Conservation (phyloP, 1,140 invertebrate species). For the Drosophila mauritiana region DNA sequence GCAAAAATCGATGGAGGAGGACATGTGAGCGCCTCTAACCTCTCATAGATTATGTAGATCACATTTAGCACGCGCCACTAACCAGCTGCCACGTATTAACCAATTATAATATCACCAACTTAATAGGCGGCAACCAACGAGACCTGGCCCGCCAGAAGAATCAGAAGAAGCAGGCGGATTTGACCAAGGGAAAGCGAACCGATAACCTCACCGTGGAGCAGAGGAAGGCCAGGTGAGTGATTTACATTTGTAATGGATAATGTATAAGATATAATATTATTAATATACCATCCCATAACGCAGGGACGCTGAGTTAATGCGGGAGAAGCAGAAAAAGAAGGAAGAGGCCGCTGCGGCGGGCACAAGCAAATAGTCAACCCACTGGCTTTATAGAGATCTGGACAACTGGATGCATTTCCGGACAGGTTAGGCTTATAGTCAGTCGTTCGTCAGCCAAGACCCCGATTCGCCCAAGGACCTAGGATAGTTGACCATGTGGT, state of each 20-base stretch:
- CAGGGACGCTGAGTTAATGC: conserved; percentile 93
- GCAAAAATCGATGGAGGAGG: conserved; percentile 46
- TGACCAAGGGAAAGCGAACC: conserved; percentile 88
- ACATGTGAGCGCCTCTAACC: conserved; percentile 39
- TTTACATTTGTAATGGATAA: not conserved
- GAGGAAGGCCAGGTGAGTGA: conserved; percentile 90
- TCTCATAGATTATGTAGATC: conserved; percentile 33
- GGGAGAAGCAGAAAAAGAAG: conserved; percentile 91
- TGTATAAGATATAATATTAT: not conserved
- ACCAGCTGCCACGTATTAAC: conserved; percentile 24
- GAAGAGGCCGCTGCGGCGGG: conserved; percentile 85
- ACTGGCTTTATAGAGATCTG: conserved; percentile 6
- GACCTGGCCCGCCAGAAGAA: conserved; percentile 93
- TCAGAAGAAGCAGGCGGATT: conserved; percentile 91
- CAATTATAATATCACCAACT: not conserved
- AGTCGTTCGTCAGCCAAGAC: conserved; percentile 33
- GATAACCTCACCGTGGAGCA: conserved; percentile 90
- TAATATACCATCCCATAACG: not conserved
- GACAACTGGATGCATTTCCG: conserved; percentile 9
- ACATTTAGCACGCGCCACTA: conserved; percentile 25
- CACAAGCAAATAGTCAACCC: conserved; percentile 61
- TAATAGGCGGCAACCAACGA: conserved; percentile 92
- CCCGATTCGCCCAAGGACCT: conserved; percentile 25
- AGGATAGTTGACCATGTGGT: conserved; percentile 20
- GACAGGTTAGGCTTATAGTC: conserved; percentile 30